Evolutionary conservation across 2,797 vertebrate genomes (phyloP).

Genomic region (Myoxocephalus aenaeus): DNA sequence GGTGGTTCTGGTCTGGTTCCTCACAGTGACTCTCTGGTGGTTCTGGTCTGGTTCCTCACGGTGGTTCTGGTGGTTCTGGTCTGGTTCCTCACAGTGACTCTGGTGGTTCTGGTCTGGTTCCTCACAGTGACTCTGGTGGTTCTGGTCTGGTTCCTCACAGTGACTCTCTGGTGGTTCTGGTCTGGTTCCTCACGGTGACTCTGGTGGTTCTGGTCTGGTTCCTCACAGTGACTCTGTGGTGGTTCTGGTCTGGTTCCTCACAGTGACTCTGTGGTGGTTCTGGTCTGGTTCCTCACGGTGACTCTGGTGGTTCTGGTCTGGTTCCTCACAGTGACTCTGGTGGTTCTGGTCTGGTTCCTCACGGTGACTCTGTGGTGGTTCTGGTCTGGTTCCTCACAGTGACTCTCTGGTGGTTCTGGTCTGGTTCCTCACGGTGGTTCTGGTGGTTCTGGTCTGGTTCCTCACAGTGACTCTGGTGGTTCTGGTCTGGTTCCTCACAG

Average conservation of each 20-base stretch:
- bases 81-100: neutral
- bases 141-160: neutral
- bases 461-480: neutral
- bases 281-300: neutral
- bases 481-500: neutral
- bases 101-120: neutral
- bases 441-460: neutral
- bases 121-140: neutral
- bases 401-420: neutral
- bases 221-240: no score
- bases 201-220: neutral
- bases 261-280: neutral
- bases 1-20: neutral
- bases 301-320: neutral
- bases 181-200: neutral
- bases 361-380: neutral
- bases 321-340: neutral
- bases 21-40: neutral
- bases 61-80: neutral
- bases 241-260: neutral
- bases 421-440: neutral
- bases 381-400: neutral
- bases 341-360: neutral
- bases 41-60: neutral
- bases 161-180: neutral